A percentile compares a stretch with the other conserved stretches of the same genome.
Evolutionary conservation across 2,113 vertebrate genomes (phyloP).

Genomic region (Dromiciops gliroides): DNA sequence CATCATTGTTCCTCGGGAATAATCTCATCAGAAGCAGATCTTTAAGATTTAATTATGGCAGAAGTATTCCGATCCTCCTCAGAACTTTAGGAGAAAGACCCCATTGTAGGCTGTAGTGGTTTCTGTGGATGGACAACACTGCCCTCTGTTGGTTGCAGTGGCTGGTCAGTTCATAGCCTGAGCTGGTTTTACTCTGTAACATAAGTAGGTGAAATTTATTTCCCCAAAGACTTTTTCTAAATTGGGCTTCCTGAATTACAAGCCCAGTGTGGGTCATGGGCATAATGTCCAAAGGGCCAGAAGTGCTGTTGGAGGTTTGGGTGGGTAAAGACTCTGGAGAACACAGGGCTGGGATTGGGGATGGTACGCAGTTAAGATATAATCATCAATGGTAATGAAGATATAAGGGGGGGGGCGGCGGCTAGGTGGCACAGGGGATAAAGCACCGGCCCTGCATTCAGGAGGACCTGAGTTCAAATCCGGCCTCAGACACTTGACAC

Average conservation of each 20-base stretch:
- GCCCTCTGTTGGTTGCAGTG: constrained; percentile 40
- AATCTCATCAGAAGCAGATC: background rate
- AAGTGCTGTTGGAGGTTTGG: background rate
- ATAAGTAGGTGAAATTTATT: background rate
- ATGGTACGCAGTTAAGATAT: background rate
- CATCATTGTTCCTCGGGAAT: background rate
- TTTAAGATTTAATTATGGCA: background rate
- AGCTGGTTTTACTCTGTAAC: background rate
- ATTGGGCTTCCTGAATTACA: background rate
- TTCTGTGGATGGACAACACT: background rate
- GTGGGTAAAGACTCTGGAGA: background rate
- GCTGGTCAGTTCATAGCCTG: background rate
- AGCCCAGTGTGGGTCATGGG: background rate
- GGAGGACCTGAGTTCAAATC: too few relatives aligned
- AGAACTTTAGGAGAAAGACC: background rate
- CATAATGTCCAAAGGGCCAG: background rate
- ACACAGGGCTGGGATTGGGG: background rate
- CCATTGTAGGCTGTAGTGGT: background rate
- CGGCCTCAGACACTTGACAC: too few relatives aligned
- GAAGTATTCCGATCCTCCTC: background rate
- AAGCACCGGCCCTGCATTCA: too few relatives aligned
- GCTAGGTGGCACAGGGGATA: too few relatives aligned
- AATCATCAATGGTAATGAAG: background rate
- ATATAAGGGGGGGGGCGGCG: too few relatives aligned
- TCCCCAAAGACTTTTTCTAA: background rate